Evolutionary conservation across 2,888 invertebrate species (phyloP).

Genomic region (Drosophila peninsularis): DNA sequence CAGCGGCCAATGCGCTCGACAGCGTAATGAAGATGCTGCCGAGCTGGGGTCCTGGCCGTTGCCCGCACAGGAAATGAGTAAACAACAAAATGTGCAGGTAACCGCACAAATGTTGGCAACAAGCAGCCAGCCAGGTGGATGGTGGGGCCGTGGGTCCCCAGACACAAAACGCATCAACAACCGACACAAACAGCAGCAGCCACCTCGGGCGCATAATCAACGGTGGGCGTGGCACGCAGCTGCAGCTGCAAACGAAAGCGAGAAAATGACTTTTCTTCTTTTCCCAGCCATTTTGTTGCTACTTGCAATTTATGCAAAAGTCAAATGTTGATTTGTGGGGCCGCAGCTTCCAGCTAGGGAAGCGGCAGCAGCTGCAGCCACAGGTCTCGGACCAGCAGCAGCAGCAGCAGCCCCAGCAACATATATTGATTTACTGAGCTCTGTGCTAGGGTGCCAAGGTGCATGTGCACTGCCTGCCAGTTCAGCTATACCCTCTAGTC

Average conservation of each 20-base stretch:
- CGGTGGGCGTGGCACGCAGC: conserved; percentile 46
- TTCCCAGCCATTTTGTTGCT: conserved; percentile 56
- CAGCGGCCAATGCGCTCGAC: conserved; percentile 23
- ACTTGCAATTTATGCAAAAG: conserved; percentile 79
- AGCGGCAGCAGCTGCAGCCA: neutral
- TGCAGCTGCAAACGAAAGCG: conserved; percentile 68
- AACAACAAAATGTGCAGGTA: conserved; percentile 52
- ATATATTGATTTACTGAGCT: conserved; percentile 71
- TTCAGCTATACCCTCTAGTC: conserved; percentile 18
- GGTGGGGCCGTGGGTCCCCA: conserved; percentile 7
- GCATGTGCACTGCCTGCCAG: conserved; percentile 25
- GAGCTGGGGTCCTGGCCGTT: conserved; percentile 18
- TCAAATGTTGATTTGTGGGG: conserved; percentile 80
- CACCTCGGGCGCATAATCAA: conserved; percentile 49
- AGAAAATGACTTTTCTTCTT: conserved; percentile 67
- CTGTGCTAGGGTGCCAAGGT: conserved; percentile 12
- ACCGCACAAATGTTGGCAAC: conserved; percentile 18
- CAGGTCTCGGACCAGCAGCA: conserved; percentile 11
- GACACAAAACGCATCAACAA: conserved; percentile 54
- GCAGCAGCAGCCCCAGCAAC: conserved; percentile 19
- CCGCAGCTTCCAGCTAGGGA: conserved; percentile 6
- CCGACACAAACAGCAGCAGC: conserved; percentile 23
- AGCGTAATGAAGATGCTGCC: conserved; percentile 35
- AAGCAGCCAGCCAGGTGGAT: neutral
- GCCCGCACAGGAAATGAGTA: conserved; percentile 31